Evolutionary conservation across 1,140 invertebrate species (phyloP), one percentile per base, ranked within the genome.

Genomic region (Drosophila quadrilineata): DNA sequence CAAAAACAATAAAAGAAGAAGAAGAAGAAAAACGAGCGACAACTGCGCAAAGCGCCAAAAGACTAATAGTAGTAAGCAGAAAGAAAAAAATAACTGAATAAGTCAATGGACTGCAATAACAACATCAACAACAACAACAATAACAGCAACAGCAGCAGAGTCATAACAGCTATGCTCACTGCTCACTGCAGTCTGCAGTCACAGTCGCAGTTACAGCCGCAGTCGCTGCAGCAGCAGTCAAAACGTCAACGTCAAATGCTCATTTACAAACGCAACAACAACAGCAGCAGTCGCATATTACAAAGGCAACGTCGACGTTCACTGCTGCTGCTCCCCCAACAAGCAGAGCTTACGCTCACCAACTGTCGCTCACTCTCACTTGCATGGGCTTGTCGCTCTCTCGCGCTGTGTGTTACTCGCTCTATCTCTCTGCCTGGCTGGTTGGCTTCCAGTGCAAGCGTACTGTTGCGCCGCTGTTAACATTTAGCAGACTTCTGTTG

Each of bases 91-190:
- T 71, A 79, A 73, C 72, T 71, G 74, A 50, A 74, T 74, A 71
- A 80, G 75, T 80, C 75, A 80, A 80, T 80, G 75, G 76, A 80
- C 76, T 80, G 76, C 76, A 80, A 63, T 28, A 75, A 71, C 72
- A 76, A 75, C 52, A 71, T 57, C 45, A 65, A 31, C 22, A 53
- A 57, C 35, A 45, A 69, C 58, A 68, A 21, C 48, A 36, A 40
- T 40, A 38, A 12, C 31, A 49, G 21, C 22, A 10, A 28, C n/a
- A n/a, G n/a, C n/a, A n/a, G n/a, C n/a, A n/a, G n/a, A n/a, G n/a
- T n/a, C n/a, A n/a, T n/a, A n/a, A n/a, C n/a, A n/a, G n/a, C n/a
- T n/a, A n/a, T n/a, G n/a, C n/a, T n/a, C n/a, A n/a, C 17, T 19
- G 17, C 69, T 58, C 50, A 17, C 60, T 71, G 59, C 46, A 33